Evolutionary conservation across 2,888 invertebrate species (phyloP).

Genomic region (Suillia variegata): DNA sequence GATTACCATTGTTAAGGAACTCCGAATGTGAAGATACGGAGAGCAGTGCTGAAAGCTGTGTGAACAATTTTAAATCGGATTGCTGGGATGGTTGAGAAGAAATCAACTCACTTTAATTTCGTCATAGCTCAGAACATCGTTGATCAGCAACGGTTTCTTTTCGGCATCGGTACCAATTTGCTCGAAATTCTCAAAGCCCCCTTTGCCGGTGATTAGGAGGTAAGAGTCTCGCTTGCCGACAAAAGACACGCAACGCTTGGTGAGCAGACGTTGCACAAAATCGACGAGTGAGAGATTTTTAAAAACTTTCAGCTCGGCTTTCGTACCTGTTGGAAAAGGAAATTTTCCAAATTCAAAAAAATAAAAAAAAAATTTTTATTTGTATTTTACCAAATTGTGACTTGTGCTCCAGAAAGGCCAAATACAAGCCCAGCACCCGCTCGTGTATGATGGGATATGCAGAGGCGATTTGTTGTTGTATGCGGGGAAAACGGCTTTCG

Average conservation of each 20-base stretch:
- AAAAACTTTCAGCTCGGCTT: conserved; percentile 46
- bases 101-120: conserved; percentile 64
- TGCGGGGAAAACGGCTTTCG: conserved; percentile 35
- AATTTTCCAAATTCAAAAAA: too few species aligned
- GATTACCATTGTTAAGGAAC: conserved; percentile 63
- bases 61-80: background rate
- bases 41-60: conserved; percentile 60
- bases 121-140: conserved; percentile 64
- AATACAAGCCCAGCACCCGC: conserved; percentile 67
- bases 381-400: conserved; percentile 49
- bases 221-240: conserved; percentile 51
- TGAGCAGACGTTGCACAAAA: conserved; percentile 62
- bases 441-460: conserved; percentile 75
- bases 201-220: conserved; percentile 54
- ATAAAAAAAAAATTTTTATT: too few species aligned
- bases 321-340: too few species aligned
- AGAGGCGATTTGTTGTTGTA: conserved; percentile 61
- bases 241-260: conserved; percentile 62
- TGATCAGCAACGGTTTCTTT: conserved; percentile 57
- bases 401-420: conserved; percentile 71
- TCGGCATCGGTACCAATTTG: conserved; percentile 61
- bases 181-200: conserved; percentile 61
- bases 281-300: conserved; percentile 57
- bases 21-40: conserved; percentile 62
- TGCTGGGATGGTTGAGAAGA: conserved; percentile 57